Conservation (phyloP, 2,797 vertebrate species). For the Chaunax sp. region DNA sequence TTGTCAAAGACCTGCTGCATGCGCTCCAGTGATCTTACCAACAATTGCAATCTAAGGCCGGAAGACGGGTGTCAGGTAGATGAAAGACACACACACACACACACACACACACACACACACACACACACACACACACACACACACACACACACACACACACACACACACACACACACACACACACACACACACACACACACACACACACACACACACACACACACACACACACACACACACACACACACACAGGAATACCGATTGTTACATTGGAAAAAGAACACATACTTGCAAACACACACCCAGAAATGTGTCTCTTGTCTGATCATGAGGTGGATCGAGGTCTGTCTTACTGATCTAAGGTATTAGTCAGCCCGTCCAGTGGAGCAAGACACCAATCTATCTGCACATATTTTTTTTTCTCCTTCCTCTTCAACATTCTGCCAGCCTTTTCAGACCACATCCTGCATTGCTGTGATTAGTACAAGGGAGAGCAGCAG, state of each 20-base stretch:
- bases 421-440: background rate
- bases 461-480: background rate
- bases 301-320: conserved; percentile 16
- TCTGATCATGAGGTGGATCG: conserved; percentile 11
- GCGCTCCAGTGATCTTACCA: conserved; percentile 45
- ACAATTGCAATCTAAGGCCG: conserved; percentile 55
- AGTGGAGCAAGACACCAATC: background rate
- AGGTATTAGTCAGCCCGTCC: background rate
- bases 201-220: background rate
- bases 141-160: conserved; percentile 5
- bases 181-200: no score
- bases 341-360: background rate
- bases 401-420: background rate
- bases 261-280: conserved; percentile 25
- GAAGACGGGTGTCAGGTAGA: conserved; percentile 58
- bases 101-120: background rate
- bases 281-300: conserved; percentile 4
- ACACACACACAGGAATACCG: conserved; percentile 4
- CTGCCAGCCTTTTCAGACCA: background rate
- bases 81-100: conserved; percentile 35
- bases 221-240: conserved; percentile 1
- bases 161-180: conserved; percentile 4
- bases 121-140: conserved; percentile 2
- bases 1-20: conserved; percentile 47
- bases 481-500: no score